Conservation (phyloP, 30 jellyfish, hydroid and myxozoan species). For the Aurelia aurita complex sp. Pacific region DNA sequence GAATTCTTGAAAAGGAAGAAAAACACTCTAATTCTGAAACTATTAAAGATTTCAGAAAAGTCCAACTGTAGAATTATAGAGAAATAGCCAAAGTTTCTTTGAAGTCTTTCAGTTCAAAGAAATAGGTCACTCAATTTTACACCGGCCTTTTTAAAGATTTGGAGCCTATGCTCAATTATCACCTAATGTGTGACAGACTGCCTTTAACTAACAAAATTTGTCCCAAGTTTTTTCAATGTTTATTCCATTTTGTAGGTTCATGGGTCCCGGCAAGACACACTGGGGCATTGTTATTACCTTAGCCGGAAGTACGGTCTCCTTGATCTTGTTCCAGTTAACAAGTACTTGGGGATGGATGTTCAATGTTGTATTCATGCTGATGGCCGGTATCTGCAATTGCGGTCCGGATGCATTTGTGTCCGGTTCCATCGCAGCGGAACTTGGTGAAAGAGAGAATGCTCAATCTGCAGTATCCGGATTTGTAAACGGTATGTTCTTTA, state of each 20-base stretch:
- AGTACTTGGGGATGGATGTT: slow-evolving; percentile 92
- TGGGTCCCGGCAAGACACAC: slow-evolving; percentile 88
- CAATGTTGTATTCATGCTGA: slow-evolving; percentile 83
- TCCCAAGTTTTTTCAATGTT: too few relatives aligned
- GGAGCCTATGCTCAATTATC: too few relatives aligned
- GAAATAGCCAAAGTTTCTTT: too few relatives aligned
- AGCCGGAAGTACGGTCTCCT: slow-evolving; percentile 83
- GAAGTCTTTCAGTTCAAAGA: too few relatives aligned
- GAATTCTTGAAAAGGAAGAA: too few relatives aligned
- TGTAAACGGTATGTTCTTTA: slow-evolving; percentile 79
- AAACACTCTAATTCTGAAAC: too few relatives aligned
- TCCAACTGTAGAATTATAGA: too few relatives aligned
- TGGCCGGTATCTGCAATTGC: slow-evolving; percentile 95
- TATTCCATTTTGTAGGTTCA: slow-evolving; percentile 25
- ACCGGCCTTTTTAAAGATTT: too few relatives aligned
- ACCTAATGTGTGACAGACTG: too few relatives aligned
- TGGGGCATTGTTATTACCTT: slow-evolving; percentile 94
- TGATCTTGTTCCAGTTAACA: slow-evolving; percentile 80
- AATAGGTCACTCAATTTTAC: too few relatives aligned
- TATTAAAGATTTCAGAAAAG: too few relatives aligned
- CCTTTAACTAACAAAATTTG: too few relatives aligned
- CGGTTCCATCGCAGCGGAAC: slow-evolving; percentile 97
- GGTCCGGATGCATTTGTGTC: slow-evolving; percentile 98
- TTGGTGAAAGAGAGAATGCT: slow-evolving; percentile 97
- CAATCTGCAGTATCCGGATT: slow-evolving; percentile 99